A percentile compares a stretch with the other conserved stretches of the same genome.
phyloP scores from a whole-genome alignment of 53 echinoderm and acorn worm genomes.

The Antedon mediterranea region DNA sequence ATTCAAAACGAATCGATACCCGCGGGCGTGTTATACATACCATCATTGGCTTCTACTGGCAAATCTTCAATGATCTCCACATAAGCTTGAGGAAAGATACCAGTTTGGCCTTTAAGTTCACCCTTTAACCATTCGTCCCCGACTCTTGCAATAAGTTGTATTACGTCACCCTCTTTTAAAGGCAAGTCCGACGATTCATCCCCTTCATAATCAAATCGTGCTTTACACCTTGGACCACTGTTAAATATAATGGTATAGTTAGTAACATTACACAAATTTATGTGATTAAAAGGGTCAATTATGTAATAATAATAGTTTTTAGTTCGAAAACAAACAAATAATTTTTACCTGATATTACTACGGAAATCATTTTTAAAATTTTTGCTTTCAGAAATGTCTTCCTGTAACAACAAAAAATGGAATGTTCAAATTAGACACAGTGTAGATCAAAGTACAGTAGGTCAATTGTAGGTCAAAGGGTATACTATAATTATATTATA shows the following conservation, averaged over 20 bases:
- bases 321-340: not conserved
- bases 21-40: not conserved
- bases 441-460: no score
- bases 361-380: not conserved
- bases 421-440: no score
- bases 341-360: conserved; percentile 5
- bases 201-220: conserved; percentile 77
- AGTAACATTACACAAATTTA: no score
- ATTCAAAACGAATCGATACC: no score
- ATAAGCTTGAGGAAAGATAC: conserved; percentile 74
- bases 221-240: conserved; percentile 68
- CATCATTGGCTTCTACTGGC: not conserved
- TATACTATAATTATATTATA: no score
- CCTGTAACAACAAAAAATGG: no score
- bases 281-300: no score
- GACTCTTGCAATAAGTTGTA: conserved; percentile 41
- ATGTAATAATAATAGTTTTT: no score
- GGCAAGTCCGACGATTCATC: conserved; percentile 47
- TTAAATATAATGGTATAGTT: not conserved
- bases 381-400: no score
- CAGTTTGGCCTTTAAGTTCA: conserved; percentile 43
- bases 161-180: conserved; percentile 58
- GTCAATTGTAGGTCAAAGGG: no score
- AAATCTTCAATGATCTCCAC: conserved; percentile 80
- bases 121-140: conserved; percentile 65